Base-by-base conservation (phyloP, 2,797 vertebrate species). In the Salmo trutta region DNA sequence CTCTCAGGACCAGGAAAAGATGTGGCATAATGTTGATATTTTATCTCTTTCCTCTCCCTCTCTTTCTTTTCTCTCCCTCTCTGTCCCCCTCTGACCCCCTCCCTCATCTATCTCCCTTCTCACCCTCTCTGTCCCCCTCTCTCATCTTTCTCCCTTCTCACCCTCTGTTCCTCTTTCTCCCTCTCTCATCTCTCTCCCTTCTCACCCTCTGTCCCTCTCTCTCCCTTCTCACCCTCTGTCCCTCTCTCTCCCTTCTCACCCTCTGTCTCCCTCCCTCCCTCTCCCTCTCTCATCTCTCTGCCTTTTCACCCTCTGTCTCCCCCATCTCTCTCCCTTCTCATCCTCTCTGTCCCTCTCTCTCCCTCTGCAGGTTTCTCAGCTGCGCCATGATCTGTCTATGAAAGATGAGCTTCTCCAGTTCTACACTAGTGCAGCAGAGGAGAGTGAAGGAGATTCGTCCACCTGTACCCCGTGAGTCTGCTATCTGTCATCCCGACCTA, bases 371-470 rank as follows among this genome's bases (percentile, higher is more conserved):
- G 97, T 97, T 19, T 98, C 98, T 83, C 98, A 99, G 91, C 80
- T 99, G 85, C 95, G 98, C 31, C 98, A 99, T 79, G 97, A 99
- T 78, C 93, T 99, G 65, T 97, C 96, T 78, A 97, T 99, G 97
- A 99, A 99, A 85, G 98, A 99, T 91, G 98, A 99, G 71, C 92
- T 99, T 76, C 94, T 99, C 4, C 98, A 99, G 92, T 99, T 99
- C 88, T 99, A 99, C 64, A 98, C 96, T 79, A 97, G 92, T 0
- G 96, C 96, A 17, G 97, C 96, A 0, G 98, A 99, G 81, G 98
- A 99, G 81, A 99, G 97, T 0, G 98, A 99, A 75, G 96, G 96
- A 0, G 97, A 98, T 77, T 99, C 97, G 0, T 36, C 93, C 81
- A 95, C 95, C 84, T 95, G 96, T 62, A 97, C 97, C n/a, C 97